Conservation (phyloP, 1,140 invertebrate species). For the Laupala kohalensis region DNA sequence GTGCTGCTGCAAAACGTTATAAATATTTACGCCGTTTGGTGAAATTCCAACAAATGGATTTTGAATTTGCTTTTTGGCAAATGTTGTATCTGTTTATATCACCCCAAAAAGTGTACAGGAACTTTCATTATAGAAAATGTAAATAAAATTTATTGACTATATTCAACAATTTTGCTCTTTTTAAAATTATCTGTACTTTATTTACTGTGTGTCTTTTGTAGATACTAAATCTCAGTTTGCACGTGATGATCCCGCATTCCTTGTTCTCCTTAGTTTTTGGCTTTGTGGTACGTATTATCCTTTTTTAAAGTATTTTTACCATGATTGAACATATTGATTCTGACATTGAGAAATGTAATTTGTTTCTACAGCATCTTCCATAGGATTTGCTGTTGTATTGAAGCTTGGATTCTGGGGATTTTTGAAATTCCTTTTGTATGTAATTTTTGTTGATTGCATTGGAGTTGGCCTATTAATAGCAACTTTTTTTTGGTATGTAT, state of each 20-base stretch:
- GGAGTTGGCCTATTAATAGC: constrained; percentile 75
- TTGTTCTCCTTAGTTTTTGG: constrained; percentile 82
- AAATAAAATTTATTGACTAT: constrained; percentile 18
- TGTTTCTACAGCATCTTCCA: constrained; percentile 63
- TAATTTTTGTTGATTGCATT: constrained; percentile 91
- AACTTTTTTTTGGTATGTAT: constrained; percentile 72
- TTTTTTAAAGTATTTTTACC: neutral
- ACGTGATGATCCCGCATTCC: constrained; percentile 95
- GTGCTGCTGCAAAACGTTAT: constrained; percentile 80
- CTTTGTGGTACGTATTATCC: constrained; percentile 54
- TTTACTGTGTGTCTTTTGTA: constrained; percentile 32
- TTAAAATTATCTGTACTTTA: too few species aligned
- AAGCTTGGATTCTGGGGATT: constrained; percentile 61
- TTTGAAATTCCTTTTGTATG: constrained; percentile 78
- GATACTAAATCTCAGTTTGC: constrained; percentile 98
- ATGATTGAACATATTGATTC: neutral
- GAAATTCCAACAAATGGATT: constrained; percentile 97
- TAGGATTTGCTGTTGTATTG: constrained; percentile 77
- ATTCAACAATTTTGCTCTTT: neutral
- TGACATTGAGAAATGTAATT: constrained; percentile 14
- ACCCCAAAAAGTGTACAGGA: constrained; percentile 95
- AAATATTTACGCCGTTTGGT: constrained; percentile 83
- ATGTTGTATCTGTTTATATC: constrained; percentile 92
- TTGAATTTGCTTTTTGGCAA: constrained; percentile 98
- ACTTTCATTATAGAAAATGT: constrained; percentile 98